Evolutionary conservation across 2,797 vertebrate species (phyloP).

Genomic region (Harpagifer antarcticus): DNA sequence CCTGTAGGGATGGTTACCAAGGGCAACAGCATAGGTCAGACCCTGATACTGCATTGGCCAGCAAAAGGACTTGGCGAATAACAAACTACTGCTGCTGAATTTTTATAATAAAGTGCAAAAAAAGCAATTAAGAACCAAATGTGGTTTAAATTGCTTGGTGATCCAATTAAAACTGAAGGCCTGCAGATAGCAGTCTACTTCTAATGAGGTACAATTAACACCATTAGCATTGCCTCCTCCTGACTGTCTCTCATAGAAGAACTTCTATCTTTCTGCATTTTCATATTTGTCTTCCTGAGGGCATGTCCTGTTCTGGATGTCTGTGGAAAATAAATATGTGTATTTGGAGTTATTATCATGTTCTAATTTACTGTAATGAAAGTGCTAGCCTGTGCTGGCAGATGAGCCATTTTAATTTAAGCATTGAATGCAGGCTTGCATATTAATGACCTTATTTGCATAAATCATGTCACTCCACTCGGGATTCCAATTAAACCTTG

Average conservation of each 20-base stretch:
- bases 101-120: conserved; percentile 68
- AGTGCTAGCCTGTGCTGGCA: conserved; percentile 72
- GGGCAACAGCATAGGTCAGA: conserved; percentile 64
- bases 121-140: conserved; percentile 67
- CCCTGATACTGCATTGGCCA: conserved; percentile 33
- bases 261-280: conserved; percentile 55
- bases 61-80: conserved; percentile 41
- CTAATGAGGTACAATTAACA: conserved; percentile 81
- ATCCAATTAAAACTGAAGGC: conserved; percentile 82
- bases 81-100: conserved; percentile 56
- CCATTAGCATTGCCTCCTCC: conserved; percentile 65
- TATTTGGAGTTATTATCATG: conserved; percentile 84
- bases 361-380: conserved; percentile 83
- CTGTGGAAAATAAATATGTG: conserved; percentile 83
- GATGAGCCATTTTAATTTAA: conserved; percentile 84
- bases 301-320: conserved; percentile 70
- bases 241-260: conserved; percentile 47
- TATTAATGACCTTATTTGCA: conserved; percentile 87
- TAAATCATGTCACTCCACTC: conserved; percentile 87
- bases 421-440: conserved; percentile 74
- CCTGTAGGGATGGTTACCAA: conserved; percentile 59
- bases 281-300: conserved; percentile 69
- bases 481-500: conserved; percentile 86
- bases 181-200: conserved; percentile 76
- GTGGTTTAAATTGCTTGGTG: conserved; percentile 75